Base-by-base conservation (phyloP, 2,797 vertebrate species). In the Neostethus bicornis region DNA sequence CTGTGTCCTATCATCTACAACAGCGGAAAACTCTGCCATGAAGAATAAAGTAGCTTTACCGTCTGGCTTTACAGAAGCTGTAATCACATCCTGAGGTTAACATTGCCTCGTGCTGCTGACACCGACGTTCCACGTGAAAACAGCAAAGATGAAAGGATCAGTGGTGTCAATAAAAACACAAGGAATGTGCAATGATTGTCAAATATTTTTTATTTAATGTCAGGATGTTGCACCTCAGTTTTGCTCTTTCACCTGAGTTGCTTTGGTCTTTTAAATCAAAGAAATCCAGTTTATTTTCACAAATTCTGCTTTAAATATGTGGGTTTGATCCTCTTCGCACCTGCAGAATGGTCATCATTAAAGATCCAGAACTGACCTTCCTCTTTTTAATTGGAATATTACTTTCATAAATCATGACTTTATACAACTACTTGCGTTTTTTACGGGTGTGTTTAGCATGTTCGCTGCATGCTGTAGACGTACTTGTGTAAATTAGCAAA, bases 21-120 rank as follows among this genome's bases (percentile, higher is more conserved):
- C 44, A 29, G 47, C 38, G 55, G 41, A 43, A 24, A 57, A 5
- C 38, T 39, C 39, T 21, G 39, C 39, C 39, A 12, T 19, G 11
- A 10, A 5, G 12, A 5, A 21, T 53, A 48, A 39, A 19, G 9
- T 51, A 46, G 58, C 69, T 64, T 69, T 57, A 64, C 24, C 52
- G 21, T 46, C n/a, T 24, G 16, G 64, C 59, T 80, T 68, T 72
- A 66, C 59, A 47, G 34, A 70, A 75, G 57, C 48, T 21, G 19
- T 77, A 69, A 84, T 83, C 75, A 62, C 53, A 44, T 75, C 67
- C 76, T 0, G 26, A 61, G 76, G 70, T 70, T 53, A 29, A 37
- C 42, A 16, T 46, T 9, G 14, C 55, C 44, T 55, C 25, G 1
- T 48, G 4, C 46, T 71, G 77, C 81, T 81, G 82, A 80, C 73